Base-by-base conservation (phyloP, 2,888 invertebrate genomes). In the Ectemnius continuus region DNA sequence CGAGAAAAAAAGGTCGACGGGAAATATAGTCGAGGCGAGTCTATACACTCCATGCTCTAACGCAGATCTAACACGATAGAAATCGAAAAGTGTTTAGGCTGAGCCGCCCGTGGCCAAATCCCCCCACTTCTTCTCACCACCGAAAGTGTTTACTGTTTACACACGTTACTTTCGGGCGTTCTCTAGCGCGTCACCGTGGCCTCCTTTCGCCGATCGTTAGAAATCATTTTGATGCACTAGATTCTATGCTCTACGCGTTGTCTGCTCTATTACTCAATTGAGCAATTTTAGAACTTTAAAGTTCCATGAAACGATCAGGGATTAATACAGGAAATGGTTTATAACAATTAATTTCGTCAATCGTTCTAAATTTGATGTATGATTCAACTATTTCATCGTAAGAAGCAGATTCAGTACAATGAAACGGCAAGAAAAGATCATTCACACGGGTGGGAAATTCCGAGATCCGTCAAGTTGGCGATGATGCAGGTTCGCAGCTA, bases 121-220 rank as follows among this genome's bases (percentile, higher is more conserved):
- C 58, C 45, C 36, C 66, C 36, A 26, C 28, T 36, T 36, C 1
- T 0, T 6, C 71, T 71, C 70, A 70, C 64, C 79, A 85, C 82
- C 81, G 86, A 87, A 86, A 87, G 86, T 87, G 84, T 87, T 88
- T 78, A 80, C 78, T 83, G 81, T 88, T 83, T 85, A 79, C 84
- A 61, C 63, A 65, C 66, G 63, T 77, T 79, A 52, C 75, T 80
- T 82, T 82, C 83, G 79, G 63, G 20, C 69, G 65, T 70, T 71
- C 61, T 63, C 76, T 66, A 73, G 58, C 78, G 76, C 71, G 75
- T 73, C 76, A 77, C 58, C 63, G 73, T 74, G 75, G 70, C 79
- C 81, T 69, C 69, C 67, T 80, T 83, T 52, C 52, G 52, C 14
- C 52, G n/a, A 52, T 61, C 73, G 66, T 52, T 66, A 45, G 67